Evolutionary conservation across 2,888 invertebrate species (phyloP), one percentile per base, ranked within the genome.

Genomic region (Pecten maximus): DNA sequence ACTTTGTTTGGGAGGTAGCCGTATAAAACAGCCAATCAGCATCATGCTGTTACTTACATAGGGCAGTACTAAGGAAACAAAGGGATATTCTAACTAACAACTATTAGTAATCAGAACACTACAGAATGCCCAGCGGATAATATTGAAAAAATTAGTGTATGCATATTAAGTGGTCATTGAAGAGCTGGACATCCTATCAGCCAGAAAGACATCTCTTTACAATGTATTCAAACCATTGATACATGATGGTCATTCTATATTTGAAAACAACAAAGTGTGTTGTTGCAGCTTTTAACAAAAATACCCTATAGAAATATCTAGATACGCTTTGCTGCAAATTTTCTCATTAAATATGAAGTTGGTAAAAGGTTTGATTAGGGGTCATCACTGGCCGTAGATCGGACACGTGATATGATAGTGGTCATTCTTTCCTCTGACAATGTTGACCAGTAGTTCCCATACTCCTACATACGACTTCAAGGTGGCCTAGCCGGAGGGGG

Each of bases 381-480:
- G 74, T 74, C 74, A 74, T 74, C 74, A 35, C 2, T 74, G 74
- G 74, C 28, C 28, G 15, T 35, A 35, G 74, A 74, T 74, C 74
- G 74, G 74, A 74, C 74, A 74, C 74, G 74, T 23, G 74, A 74
- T 74, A 74, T 74, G 74, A 74, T 74, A 74, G 74, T 74, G 74
- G 74, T 74, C 74, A 74, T 74, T 74, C 74, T 35, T 74, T 10
- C 74, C 12, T 0, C 35, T 8, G 74, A 74, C 74, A 74, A 28
- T 74, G 35, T 35, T 74, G 74, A 74, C 74, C 74, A 74, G 74
- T 35, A 15, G 74, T 74, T 35, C 74, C 74, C 74, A 35, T 74
- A 35, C 74, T 28, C 74, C 35, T 74, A 74, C 74, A 74, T 74
- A 74, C 4, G 74, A 74, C 74, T 74, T 74, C 28, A 35, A 74